phyloP scores from a whole-genome alignment of 2,113 vertebrate species.

The Marcusenius ussheri region DNA sequence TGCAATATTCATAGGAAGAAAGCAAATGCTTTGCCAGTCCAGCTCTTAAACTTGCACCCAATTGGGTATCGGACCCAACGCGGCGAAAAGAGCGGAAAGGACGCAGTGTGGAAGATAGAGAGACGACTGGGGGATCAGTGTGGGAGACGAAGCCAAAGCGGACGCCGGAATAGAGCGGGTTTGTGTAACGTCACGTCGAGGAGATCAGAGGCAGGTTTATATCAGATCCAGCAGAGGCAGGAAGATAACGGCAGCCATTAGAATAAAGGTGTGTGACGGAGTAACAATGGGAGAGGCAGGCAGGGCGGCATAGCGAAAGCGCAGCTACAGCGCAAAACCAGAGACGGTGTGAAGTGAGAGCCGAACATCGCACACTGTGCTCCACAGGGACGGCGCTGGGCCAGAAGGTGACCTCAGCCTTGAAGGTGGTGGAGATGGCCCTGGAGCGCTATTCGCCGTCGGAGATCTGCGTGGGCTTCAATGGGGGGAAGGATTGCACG shows the following conservation, averaged over 20 bases:
- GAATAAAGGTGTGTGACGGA: neutral
- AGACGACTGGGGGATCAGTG: neutral
- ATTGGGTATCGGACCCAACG: neutral
- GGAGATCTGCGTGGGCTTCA: conserved; percentile 86
- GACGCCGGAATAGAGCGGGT: neutral
- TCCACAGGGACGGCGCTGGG: conserved; percentile 70
- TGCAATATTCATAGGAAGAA: neutral
- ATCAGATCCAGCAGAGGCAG: neutral
- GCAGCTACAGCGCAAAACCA: neutral
- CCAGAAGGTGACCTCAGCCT: conserved; percentile 70
- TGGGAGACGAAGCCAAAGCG: neutral
- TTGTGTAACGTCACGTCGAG: neutral
- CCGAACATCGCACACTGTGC: neutral
- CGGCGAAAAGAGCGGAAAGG: neutral
- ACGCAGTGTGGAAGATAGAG: neutral
- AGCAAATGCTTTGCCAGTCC: neutral
- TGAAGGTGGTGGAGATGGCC: conserved; percentile 72
- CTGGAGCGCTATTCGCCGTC: conserved; percentile 67
- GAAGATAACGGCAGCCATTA: neutral
- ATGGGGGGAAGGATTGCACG: conserved; percentile 95
- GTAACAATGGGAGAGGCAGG: neutral
- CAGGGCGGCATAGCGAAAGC: neutral
- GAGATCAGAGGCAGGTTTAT: neutral
- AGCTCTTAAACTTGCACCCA: neutral
- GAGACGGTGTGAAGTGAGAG: neutral